phyloP scores from a whole-genome alignment of 2,113 vertebrate species.

The Hippocampus comes region DNA sequence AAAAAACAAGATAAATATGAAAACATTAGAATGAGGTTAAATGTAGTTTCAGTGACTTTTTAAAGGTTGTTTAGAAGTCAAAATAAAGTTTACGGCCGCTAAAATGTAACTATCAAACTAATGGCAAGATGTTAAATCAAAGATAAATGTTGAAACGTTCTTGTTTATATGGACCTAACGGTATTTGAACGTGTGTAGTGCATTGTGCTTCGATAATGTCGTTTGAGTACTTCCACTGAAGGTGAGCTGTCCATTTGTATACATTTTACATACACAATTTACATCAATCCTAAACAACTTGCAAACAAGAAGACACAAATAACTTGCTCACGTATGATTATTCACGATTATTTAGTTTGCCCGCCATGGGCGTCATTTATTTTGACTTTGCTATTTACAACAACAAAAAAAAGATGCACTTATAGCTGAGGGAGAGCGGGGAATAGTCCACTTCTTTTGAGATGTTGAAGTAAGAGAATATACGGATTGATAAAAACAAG shows the following conservation, averaged over 20 bases:
- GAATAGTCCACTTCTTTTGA: slow-evolving; percentile 26
- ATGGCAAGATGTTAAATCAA: background rate
- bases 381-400: background rate
- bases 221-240: background rate
- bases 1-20: too few species aligned
- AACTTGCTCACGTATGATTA: background rate
- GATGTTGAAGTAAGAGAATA: background rate
- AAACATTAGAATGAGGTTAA: too few species aligned
- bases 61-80: too few species aligned
- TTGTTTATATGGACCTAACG: too few species aligned
- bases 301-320: background rate
- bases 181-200: background rate
- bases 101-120: too few species aligned
- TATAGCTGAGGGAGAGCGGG: slow-evolving; percentile 31
- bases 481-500: fast-evolving
- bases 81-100: too few species aligned
- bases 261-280: background rate
- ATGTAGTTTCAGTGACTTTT: too few species aligned
- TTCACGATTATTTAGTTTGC: slow-evolving; percentile 27
- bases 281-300: background rate
- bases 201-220: background rate
- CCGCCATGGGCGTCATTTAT: slow-evolving; percentile 26
- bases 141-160: background rate
- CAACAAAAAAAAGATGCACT: slow-evolving; percentile 14
- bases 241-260: background rate